Conservation (phyloP, 92 coral and sea anemone genomes). For the Muricea muricata region DNA sequence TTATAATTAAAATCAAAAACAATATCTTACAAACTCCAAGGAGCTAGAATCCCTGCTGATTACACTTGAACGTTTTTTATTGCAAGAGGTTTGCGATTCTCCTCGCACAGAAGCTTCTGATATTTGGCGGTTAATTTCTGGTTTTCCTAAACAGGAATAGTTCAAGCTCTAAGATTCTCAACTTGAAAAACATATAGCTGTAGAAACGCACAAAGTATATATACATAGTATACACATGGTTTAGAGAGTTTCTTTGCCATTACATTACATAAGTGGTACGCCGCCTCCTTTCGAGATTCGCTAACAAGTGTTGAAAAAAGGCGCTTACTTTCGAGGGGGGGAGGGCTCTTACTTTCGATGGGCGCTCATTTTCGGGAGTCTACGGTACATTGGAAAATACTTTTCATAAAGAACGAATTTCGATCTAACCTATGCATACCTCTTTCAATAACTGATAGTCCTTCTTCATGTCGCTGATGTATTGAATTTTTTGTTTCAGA, state of each 20-base stretch:
- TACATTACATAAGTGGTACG: too few relatives aligned
- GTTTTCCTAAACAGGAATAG: not conserved
- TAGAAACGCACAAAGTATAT: too few relatives aligned
- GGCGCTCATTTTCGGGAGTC: too few relatives aligned
- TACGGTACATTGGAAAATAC: too few relatives aligned
- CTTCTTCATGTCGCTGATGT: constrained; percentile 82
- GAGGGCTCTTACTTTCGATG: too few relatives aligned
- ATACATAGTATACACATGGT: too few relatives aligned
- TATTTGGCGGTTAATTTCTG: constrained; percentile 19
- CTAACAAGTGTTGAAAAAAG: too few relatives aligned
- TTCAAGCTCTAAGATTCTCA: not conserved
- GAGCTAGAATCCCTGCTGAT: not conserved
- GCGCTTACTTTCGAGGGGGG: too few relatives aligned
- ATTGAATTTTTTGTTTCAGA: constrained; percentile 84
- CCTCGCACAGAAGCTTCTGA: not conserved
- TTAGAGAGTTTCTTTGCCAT: too few relatives aligned
- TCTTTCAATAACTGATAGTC: constrained; percentile 51
- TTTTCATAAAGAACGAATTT: too few relatives aligned
- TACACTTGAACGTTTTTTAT: constrained; percentile 2
- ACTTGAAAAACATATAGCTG: too few relatives aligned
- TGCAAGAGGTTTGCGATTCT: constrained; percentile 20
- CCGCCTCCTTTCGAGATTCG: too few relatives aligned
- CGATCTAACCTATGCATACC: constrained; percentile 1
- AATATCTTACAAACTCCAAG: not conserved
- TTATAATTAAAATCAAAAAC: not conserved